A percentile compares a stretch with the other conserved stretches of the same genome.
Evolutionary conservation across 2,113 vertebrate species (phyloP).

Genomic region (Psittacara wagleri): DNA sequence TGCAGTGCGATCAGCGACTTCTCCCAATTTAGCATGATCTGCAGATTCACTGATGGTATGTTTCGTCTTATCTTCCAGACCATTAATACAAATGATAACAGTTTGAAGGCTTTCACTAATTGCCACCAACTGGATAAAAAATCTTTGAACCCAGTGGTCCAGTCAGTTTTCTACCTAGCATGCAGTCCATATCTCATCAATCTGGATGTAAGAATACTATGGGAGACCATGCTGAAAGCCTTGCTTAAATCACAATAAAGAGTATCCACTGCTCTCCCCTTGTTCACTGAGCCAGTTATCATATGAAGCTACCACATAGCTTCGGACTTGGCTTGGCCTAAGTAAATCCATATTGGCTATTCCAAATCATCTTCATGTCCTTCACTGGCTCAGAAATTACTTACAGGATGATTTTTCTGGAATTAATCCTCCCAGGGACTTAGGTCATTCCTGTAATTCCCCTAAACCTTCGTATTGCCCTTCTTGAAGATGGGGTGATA

Average conservation of each 20-base stretch:
- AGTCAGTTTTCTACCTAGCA: neutral
- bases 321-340: neutral
- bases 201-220: neutral
- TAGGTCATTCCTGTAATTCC: neutral
- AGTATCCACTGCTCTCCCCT: neutral
- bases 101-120: neutral
- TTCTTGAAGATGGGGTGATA: neutral
- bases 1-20: neutral
- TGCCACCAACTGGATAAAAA: neutral
- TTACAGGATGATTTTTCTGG: neutral
- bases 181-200: neutral
- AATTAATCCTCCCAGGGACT: neutral
- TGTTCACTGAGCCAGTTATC: neutral
- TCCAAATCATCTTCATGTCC: neutral
- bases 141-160: neutral
- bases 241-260: neutral
- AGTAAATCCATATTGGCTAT: neutral
- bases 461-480: neutral
- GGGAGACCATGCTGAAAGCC: neutral
- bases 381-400: neutral
- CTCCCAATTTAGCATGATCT: neutral
- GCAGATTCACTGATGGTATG: neutral
- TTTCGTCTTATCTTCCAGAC: neutral
- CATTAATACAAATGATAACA: neutral
- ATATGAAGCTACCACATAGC: neutral